phyloP scores from a whole-genome alignment of 2,113 vertebrate species.

The Calidris pygmaea region DNA sequence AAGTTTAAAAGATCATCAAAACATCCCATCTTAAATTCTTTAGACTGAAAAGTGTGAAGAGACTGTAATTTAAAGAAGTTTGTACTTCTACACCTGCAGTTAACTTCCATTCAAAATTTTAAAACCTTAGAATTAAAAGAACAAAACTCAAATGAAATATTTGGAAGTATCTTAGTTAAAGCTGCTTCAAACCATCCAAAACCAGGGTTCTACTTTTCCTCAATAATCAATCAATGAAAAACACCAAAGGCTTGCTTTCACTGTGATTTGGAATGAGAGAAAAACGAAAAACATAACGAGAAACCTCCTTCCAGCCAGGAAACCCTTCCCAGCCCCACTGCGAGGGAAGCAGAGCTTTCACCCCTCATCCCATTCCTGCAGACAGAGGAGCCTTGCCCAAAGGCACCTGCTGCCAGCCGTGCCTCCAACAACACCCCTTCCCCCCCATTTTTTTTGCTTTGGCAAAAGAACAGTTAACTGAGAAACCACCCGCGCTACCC shows the following conservation, averaged over 20 bases:
- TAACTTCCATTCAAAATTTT: background rate
- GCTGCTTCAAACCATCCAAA: background rate
- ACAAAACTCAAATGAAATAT: background rate
- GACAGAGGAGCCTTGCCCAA: background rate
- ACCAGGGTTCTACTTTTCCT: background rate
- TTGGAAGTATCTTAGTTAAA: background rate
- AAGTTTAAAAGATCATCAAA: background rate
- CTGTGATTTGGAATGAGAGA: background rate
- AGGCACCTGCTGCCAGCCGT: background rate
- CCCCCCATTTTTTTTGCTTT: background rate
- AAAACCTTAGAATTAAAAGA: background rate
- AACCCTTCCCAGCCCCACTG: background rate
- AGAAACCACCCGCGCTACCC: background rate
- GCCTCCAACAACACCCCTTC: background rate
- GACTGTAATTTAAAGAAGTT: background rate
- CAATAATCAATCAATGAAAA: background rate
- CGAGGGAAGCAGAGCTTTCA: rapidly evolving
- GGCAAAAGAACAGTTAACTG: background rate
- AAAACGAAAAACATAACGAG: background rate
- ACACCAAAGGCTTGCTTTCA: background rate
- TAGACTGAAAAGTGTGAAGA: background rate
- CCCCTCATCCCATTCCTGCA: background rate
- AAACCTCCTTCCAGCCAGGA: background rate
- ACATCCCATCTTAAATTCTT: background rate
- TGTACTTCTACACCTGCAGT: background rate